Evolutionary conservation across 2,888 invertebrate genomes (phyloP).

Genomic region (Prionchulus punctatus): DNA sequence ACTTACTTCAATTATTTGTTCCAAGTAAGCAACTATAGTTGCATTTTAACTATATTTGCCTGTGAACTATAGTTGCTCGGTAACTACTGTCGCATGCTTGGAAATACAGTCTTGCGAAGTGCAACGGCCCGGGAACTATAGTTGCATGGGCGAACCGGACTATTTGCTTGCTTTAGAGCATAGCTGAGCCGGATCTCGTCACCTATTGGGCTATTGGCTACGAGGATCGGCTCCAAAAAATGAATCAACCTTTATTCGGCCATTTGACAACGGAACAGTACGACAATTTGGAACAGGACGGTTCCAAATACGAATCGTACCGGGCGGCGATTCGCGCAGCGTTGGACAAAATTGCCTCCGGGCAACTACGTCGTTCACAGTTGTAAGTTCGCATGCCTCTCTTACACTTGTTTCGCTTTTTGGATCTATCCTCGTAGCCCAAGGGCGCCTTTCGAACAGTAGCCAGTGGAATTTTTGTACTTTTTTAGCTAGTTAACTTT

Average conservation of each 20-base stretch:
- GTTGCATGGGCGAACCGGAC: no score
- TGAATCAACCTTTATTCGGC: slow-evolving; percentile 76
- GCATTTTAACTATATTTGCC: no score
- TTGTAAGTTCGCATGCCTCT: not conserved
- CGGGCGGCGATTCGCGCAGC: slow-evolving; percentile 17
- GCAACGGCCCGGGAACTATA: no score
- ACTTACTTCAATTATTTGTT: slow-evolving; percentile 2
- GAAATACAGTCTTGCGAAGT: no score
- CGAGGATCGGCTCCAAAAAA: slow-evolving; percentile 79
- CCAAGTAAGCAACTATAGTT: not conserved
- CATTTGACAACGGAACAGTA: slow-evolving; percentile 89
- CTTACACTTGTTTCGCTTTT: not conserved
- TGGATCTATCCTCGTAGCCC: not conserved
- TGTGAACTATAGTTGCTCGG: no score
- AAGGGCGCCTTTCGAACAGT: not conserved
- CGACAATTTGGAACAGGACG: slow-evolving; percentile 94
- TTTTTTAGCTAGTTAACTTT: not conserved
- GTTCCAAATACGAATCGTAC: slow-evolving; percentile 62
- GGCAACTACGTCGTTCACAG: no score
- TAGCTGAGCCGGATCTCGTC: not conserved
- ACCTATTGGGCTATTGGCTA: slow-evolving; percentile 50
- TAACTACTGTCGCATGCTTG: no score
- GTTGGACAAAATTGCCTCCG: slow-evolving; percentile 12
- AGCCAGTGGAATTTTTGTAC: not conserved
- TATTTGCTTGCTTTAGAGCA: no score